phyloP scores from a whole-genome alignment of 2,113 vertebrate genomes.

The Lagenorhynchus albirostris region DNA sequence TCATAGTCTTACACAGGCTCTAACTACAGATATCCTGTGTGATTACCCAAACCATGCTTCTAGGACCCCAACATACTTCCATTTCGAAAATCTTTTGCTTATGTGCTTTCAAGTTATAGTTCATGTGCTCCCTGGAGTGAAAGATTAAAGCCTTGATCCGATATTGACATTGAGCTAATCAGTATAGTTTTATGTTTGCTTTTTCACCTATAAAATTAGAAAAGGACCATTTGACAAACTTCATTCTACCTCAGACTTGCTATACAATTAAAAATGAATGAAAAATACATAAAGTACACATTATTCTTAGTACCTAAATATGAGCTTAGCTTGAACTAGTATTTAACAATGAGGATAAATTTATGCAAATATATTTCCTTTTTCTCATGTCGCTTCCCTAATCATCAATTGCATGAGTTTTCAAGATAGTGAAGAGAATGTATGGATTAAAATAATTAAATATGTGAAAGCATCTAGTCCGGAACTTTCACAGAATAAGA shows the following conservation, averaged over 20 bases:
- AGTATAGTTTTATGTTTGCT: not conserved
- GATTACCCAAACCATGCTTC: not conserved
- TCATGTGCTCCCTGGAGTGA: not conserved
- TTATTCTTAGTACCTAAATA: not conserved
- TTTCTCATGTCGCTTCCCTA: not conserved
- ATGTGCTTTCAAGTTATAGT: not conserved
- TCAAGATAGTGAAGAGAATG: not conserved
- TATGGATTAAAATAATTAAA: not conserved
- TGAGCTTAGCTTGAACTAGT: not conserved
- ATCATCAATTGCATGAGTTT: not conserved
- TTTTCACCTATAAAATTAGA: not conserved
- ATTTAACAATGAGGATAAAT: not conserved
- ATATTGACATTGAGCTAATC: not conserved
- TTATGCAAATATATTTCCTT: conserved; percentile 11
- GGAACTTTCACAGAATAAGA: not conserved
- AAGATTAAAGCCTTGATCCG: not conserved
- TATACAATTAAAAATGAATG: not conserved
- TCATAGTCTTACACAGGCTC: not conserved
- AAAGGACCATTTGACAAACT: not conserved
- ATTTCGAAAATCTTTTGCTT: conserved; percentile 5
- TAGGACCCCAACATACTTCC: not conserved
- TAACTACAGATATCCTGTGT: not conserved
- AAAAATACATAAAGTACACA: not conserved
- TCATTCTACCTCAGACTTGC: not conserved
- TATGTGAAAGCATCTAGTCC: not conserved